These are phyloP conservation scores for Brachyopa scutellaris DNA, from an alignment of 2,888 invertebrate genomes.

Conservation along the genomic window DNA sequence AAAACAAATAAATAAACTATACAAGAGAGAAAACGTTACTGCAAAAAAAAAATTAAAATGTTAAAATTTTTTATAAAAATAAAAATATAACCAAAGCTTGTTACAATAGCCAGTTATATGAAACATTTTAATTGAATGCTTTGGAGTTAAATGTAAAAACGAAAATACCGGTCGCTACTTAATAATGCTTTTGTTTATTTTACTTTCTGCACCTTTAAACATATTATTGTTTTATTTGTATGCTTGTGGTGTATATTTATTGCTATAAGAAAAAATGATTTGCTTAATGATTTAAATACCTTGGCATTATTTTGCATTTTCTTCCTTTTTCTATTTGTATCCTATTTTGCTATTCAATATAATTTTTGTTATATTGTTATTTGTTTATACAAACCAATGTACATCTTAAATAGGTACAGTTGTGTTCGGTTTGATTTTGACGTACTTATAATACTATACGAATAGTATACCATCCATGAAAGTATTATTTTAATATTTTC, in stretches of 20 bases:
- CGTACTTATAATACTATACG: slow-evolving; percentile 16
- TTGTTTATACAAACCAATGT: neutral
- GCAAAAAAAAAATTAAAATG: slow-evolving; percentile 1
- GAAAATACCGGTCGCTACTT: slow-evolving; percentile 38
- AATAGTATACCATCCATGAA: slow-evolving; percentile 13
- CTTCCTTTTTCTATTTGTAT: slow-evolving; percentile 16
- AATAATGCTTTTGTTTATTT: slow-evolving; percentile 3
- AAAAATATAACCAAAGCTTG: slow-evolving; percentile 17
- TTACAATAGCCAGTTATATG: neutral
- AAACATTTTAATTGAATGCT: neutral
- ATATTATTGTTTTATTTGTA: neutral
- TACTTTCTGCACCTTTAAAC: neutral
- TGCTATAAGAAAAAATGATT: neutral
- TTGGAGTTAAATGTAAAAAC: neutral
- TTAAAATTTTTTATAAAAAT: neutral
- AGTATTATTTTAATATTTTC: slow-evolving; percentile 54
- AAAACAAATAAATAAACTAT: slow-evolving; percentile 24
- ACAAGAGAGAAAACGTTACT: slow-evolving; percentile 6
- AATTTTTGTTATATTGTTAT: slow-evolving; percentile 32
- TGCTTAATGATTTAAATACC: neutral
- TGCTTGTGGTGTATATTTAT: slow-evolving; percentile 24
- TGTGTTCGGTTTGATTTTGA: slow-evolving; percentile 9
- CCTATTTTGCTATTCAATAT: slow-evolving; percentile 18
- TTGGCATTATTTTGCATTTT: slow-evolving; percentile 33
- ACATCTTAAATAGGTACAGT: neutral